Evolutionary conservation across 2,113 vertebrate genomes (phyloP).

Genomic region (Ammodytes marinus): DNA sequence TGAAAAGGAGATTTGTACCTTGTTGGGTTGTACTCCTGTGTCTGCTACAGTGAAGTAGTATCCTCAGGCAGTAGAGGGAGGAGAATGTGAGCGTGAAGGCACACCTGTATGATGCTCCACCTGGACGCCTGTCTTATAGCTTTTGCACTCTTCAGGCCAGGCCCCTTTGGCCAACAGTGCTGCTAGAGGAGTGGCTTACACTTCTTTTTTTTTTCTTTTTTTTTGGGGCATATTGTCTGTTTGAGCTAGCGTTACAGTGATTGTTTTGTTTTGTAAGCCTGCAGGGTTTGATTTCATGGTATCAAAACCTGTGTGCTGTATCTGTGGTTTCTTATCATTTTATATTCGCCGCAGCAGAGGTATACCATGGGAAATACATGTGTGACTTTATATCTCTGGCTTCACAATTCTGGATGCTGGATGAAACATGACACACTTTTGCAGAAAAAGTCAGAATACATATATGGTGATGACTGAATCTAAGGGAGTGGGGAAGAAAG

Average conservation of each 20-base stretch:
- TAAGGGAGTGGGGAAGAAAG: background rate
- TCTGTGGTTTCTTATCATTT: slow-evolving; percentile 55
- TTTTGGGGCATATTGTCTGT: background rate
- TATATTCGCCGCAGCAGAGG: background rate
- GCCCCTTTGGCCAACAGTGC: slow-evolving; percentile 5
- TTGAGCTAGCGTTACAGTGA: background rate
- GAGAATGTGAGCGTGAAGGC: slow-evolving; percentile 19
- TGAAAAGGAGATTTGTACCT: slow-evolving; percentile 39
- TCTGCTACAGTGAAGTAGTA: slow-evolving; percentile 24
- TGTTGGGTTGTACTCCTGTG: slow-evolving; percentile 26
- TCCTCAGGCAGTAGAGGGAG: slow-evolving; percentile 39
- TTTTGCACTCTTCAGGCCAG: slow-evolving; percentile 28
- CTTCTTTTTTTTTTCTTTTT: background rate
- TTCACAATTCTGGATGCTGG: background rate
- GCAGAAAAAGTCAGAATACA: background rate
- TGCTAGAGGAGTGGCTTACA: slow-evolving; percentile 50
- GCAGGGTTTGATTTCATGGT: background rate
- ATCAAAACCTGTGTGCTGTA: slow-evolving; percentile 12
- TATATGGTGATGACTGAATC: background rate
- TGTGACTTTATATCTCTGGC: background rate
- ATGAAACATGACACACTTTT: background rate
- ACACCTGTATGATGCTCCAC: slow-evolving; percentile 68
- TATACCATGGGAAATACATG: background rate
- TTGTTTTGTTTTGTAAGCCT: background rate
- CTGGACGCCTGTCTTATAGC: slow-evolving; percentile 56